phyloP scores from a whole-genome alignment of 2,888 invertebrate genomes.

The Amphimallon solstitiale region DNA sequence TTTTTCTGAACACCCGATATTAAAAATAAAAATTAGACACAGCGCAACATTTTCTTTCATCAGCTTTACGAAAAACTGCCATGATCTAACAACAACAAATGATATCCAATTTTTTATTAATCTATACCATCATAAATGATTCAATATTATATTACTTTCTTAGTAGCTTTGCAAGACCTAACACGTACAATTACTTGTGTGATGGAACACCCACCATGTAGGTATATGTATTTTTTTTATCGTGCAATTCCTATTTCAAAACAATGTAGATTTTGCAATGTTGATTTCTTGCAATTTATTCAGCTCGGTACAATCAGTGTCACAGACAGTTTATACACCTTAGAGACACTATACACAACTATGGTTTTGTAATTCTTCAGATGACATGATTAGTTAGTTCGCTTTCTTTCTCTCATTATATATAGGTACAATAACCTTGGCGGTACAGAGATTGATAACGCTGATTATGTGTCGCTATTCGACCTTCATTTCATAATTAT shows the following conservation, averaged over 20 bases:
- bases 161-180: too few relatives aligned
- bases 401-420: conserved; percentile 37
- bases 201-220: neutral
- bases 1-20: too few relatives aligned
- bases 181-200: too few relatives aligned
- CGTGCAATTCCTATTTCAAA: conserved; percentile 40
- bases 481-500: conserved; percentile 37
- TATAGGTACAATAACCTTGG: conserved; percentile 40
- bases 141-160: too few relatives aligned
- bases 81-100: too few relatives aligned
- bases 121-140: too few relatives aligned
- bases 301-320: conserved; percentile 36
- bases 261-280: conserved; percentile 46
- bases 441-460: conserved; percentile 37
- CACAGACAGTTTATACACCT: conserved; percentile 26
- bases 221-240: neutral
- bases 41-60: too few relatives aligned
- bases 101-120: too few relatives aligned
- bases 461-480: conserved; percentile 37
- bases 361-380: conserved; percentile 46
- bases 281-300: conserved; percentile 46
- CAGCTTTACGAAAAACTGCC: too few relatives aligned
- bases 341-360: conserved; percentile 36
- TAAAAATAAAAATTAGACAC: too few relatives aligned
- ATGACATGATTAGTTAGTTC: conserved; percentile 48